Conservation (phyloP, 2,113 vertebrate genomes). For the Pogonocichla stellata region DNA sequence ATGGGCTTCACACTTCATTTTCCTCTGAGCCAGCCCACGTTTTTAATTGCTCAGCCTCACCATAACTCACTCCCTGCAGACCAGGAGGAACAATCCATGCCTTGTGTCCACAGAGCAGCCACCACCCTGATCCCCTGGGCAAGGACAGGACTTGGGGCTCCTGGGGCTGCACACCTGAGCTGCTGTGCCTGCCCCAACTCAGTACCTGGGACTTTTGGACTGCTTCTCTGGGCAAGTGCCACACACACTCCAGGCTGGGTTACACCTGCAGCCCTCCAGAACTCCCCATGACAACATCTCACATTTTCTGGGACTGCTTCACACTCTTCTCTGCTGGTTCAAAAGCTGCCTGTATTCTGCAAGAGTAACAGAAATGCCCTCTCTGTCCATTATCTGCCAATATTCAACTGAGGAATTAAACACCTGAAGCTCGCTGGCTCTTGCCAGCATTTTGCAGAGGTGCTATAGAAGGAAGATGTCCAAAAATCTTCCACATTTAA, state of each 20-base stretch:
- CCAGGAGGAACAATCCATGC: not conserved
- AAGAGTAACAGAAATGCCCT: not conserved
- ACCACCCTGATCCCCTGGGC: not conserved
- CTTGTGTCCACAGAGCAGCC: not conserved
- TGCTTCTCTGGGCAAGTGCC: not conserved
- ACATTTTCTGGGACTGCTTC: not conserved
- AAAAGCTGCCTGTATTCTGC: not conserved
- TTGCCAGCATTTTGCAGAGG: not conserved
- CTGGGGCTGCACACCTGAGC: not conserved
- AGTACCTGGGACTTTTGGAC: not conserved
- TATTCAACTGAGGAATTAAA: not conserved
- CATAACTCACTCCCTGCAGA: not conserved
- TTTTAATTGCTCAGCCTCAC: not conserved
- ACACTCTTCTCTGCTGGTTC: not conserved
- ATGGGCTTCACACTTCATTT: not conserved
- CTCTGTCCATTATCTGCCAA: not conserved
- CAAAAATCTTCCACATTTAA: not conserved
- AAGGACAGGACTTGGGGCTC: not conserved
- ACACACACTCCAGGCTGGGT: rapidly evolving
- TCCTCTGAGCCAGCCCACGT: not conserved
- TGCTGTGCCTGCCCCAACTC: not conserved
- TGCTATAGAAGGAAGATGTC: not conserved
- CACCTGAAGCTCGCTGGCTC: not conserved
- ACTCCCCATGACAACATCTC: not conserved
- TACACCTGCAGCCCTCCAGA: not conserved